Conservation (phyloP, 2,888 invertebrate genomes). For the Nephrotoma flavescens region DNA sequence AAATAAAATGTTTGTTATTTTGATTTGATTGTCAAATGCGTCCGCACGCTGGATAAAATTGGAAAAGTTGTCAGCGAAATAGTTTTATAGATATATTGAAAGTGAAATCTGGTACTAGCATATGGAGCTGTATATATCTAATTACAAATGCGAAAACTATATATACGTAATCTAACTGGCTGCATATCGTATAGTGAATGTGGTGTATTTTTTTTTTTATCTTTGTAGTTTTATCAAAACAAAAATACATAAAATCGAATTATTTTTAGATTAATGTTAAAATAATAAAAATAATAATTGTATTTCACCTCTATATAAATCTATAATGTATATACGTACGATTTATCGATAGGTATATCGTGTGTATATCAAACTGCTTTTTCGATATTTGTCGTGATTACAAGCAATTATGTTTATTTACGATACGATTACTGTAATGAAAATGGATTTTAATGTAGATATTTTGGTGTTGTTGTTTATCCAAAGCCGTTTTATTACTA, state of each 20-base stretch:
- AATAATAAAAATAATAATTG: background rate
- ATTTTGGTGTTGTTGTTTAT: background rate
- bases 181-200: background rate
- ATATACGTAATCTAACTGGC: background rate
- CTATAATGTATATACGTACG: background rate
- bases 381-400: background rate
- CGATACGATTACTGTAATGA: background rate
- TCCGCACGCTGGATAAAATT: background rate
- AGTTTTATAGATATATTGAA: background rate
- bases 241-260: background rate
- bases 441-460: background rate
- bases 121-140: background rate
- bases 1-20: background rate
- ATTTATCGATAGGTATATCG: background rate
- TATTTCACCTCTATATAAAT: background rate
- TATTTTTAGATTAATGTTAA: background rate
- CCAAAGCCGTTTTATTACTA: background rate
- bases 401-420: background rate
- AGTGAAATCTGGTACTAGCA: background rate
- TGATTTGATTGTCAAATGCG: background rate
- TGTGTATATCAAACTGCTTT: background rate
- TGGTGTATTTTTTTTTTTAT: background rate
- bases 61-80: background rate
- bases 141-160: background rate
- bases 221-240: background rate